Percentiles rank a stretch among this genome's conserved stretches.
phyloP scores from a whole-genome alignment of 2,797 vertebrate species.

The Synanceia verrucosa region DNA sequence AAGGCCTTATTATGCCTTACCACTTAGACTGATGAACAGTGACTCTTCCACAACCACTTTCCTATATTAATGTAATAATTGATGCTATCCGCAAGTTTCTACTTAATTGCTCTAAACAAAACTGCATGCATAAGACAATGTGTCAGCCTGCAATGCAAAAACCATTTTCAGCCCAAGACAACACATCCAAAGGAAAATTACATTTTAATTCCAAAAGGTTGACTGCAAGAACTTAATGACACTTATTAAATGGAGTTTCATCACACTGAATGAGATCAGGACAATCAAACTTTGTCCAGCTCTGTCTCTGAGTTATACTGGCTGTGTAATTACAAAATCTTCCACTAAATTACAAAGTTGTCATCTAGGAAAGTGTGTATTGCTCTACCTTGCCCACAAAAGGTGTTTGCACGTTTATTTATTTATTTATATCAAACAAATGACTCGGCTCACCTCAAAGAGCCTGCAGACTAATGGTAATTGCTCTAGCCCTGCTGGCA shows the following conservation, averaged over 20 bases:
- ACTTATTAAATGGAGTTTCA: slow-evolving; percentile 26
- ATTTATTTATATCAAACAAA: slow-evolving; percentile 69
- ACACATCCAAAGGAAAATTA: not conserved
- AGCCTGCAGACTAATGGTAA: slow-evolving; percentile 75
- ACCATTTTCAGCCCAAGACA: not conserved
- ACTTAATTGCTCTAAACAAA: slow-evolving; percentile 46
- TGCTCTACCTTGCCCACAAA: slow-evolving; percentile 10
- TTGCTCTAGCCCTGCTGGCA: slow-evolving; percentile 72
- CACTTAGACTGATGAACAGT: slow-evolving; percentile 67
- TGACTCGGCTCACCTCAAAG: slow-evolving; percentile 59
- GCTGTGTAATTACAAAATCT: slow-evolving; percentile 40
- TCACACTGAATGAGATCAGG: slow-evolving; percentile 18
- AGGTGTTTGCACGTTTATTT: slow-evolving; percentile 60
- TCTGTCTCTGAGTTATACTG: slow-evolving; percentile 4
- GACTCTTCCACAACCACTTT: slow-evolving; percentile 63
- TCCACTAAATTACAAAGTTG: slow-evolving; percentile 37
- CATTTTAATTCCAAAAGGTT: not conserved
- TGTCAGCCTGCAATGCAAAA: not conserved
- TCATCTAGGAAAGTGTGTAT: slow-evolving; percentile 2
- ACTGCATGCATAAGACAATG: slow-evolving; percentile 1
- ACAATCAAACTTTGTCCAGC: slow-evolving; percentile 10
- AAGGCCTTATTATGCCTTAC: slow-evolving; percentile 33
- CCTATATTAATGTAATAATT: slow-evolving; percentile 68
- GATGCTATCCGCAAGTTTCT: slow-evolving; percentile 29
- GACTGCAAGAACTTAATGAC: not conserved